These are phyloP conservation scores for Neolamprologus ventralis DNA, from an alignment of 2,113 vertebrate species.

Conservation along the genomic window DNA sequence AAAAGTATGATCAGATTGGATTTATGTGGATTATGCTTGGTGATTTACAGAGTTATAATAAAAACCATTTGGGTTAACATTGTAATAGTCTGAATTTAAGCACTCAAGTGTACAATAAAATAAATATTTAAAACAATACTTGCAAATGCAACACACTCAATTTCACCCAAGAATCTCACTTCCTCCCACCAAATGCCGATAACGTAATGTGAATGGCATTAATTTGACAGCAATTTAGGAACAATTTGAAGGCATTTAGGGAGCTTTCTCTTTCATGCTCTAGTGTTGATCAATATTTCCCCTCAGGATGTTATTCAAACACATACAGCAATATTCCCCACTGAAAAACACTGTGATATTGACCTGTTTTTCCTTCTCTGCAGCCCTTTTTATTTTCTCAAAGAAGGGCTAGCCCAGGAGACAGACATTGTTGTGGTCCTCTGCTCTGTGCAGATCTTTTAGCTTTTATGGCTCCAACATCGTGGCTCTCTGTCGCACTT, in stretches of 20 bases:
- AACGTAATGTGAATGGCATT: slow-evolving; percentile 43
- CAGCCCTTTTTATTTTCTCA: slow-evolving; percentile 59
- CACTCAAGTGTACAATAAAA: not conserved
- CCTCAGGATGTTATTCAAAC: slow-evolving; percentile 64
- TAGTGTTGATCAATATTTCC: slow-evolving; percentile 66
- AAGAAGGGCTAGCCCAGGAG: slow-evolving; percentile 40
- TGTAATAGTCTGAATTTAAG: not conserved
- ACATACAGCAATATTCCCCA: slow-evolving; percentile 61
- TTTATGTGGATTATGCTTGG: not conserved
- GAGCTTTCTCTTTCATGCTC: slow-evolving; percentile 48
- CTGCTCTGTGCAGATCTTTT: slow-evolving; percentile 23
- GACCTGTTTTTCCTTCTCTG: slow-evolving; percentile 64
- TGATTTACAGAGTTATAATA: not conserved
- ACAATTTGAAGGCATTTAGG: slow-evolving; percentile 58
- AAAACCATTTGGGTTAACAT: not conserved
- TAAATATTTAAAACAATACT: not conserved
- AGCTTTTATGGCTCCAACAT: slow-evolving; percentile 12
- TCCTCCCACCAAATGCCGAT: not conserved
- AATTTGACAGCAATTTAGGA: slow-evolving; percentile 63
- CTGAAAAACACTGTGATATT: slow-evolving; percentile 66
- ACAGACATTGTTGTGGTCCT: slow-evolving; percentile 40
- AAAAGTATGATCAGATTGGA: not conserved
- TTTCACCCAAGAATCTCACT: not conserved
- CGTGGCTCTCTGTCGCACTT: not conserved
- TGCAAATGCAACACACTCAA: not conserved